A percentile compares a stretch with the other conserved stretches of the same genome.
Evolutionary conservation across 2,888 invertebrate species (phyloP).

Genomic region (Poecilobothrus nobilitatus): DNA sequence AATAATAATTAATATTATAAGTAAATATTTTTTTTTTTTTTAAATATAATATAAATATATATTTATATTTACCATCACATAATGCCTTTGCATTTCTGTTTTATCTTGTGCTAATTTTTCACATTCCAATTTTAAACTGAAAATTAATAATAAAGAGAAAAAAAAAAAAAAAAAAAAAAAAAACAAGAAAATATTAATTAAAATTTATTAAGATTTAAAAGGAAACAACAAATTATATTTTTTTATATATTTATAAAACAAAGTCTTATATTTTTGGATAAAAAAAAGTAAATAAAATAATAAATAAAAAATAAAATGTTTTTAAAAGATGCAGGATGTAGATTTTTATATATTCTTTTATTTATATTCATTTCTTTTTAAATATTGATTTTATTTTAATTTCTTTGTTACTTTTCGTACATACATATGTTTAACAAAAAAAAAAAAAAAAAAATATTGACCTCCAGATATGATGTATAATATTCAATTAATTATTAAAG

Average conservation of each 20-base stretch:
- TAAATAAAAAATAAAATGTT: background rate
- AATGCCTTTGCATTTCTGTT: constrained; percentile 81
- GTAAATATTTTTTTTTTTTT: background rate
- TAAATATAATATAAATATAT: background rate
- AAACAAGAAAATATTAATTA: background rate
- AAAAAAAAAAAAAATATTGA: too few species aligned
- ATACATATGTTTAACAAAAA: too few species aligned
- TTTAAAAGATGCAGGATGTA: too few species aligned
- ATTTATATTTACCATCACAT: constrained; percentile 66
- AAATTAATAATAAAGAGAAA: constrained; percentile 30
- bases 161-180: constrained; percentile 19
- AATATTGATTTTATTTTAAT: too few species aligned
- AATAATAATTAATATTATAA: too few species aligned
- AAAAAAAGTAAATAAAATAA: background rate
- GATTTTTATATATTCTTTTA: too few species aligned
- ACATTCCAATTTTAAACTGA: constrained; percentile 73
- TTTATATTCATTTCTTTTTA: too few species aligned
- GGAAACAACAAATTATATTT: background rate
- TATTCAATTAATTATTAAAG: too few species aligned
- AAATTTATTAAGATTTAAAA: background rate
- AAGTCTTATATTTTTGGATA: background rate
- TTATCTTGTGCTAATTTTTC: constrained; percentile 80
- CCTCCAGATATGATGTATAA: too few species aligned
- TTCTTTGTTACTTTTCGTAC: too few species aligned
- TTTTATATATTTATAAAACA: background rate